Evolutionary conservation across 2,888 invertebrate genomes (phyloP).

Genomic region (Scaptomyza flava): DNA sequence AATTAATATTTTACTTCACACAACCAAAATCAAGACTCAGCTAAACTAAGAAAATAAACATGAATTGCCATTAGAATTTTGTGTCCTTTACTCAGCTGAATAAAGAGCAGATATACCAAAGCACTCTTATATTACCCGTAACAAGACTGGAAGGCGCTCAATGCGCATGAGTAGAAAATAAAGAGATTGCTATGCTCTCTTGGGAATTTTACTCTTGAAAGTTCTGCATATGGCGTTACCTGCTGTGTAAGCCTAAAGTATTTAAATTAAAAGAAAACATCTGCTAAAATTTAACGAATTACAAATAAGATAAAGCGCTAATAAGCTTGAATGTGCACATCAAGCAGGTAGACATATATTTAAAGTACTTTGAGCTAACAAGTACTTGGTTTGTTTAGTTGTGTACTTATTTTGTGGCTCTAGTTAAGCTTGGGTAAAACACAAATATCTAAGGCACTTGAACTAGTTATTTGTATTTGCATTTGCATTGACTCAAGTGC

Average conservation of each 20-base stretch:
- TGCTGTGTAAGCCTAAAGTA: conserved; percentile 7
- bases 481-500: conserved; percentile 53
- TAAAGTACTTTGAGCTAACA: conserved; percentile 7
- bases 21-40: not conserved
- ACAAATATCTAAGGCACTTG: conserved; percentile 43
- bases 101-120: conserved; percentile 61
- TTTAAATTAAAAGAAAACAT: not conserved
- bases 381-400: conserved; percentile 12
- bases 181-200: conserved; percentile 21
- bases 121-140: conserved; percentile 68
- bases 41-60: conserved; percentile 26
- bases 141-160: conserved; percentile 48
- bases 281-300: not conserved
- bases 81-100: conserved; percentile 51
- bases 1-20: not conserved
- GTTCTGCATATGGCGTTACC: conserved; percentile 8
- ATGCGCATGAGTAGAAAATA: conserved; percentile 48
- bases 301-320: not conserved
- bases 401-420: not conserved
- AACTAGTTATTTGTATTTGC: conserved; percentile 58
- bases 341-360: not conserved
- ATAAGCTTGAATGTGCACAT: not conserved
- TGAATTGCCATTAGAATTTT: conserved; percentile 26
- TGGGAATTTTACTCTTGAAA: conserved; percentile 57
- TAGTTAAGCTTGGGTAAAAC: conserved; percentile 22